Percentiles rank a stretch among this genome's conserved stretches.
phyloP scores from a whole-genome alignment of 30 jellyfish, hydroid and myxozoan species.

The Aurelia aurita region DNA sequence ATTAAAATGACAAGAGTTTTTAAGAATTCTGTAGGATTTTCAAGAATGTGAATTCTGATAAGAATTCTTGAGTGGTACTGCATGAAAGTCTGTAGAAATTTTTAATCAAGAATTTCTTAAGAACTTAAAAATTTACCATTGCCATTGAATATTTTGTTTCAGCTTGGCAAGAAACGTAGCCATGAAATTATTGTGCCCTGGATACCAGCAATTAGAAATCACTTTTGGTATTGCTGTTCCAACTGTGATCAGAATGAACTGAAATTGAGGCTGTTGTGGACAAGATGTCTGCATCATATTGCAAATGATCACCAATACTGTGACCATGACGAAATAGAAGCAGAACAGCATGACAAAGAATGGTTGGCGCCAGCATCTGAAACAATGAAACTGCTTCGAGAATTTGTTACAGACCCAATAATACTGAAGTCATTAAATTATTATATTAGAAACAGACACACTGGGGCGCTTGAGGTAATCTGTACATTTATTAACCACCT shows the following conservation, averaged over 20 bases:
- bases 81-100: too few species aligned
- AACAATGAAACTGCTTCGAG: conserved; percentile 4
- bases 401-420: neutral
- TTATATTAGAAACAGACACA: conserved; percentile 3
- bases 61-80: too few species aligned
- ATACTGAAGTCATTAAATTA: neutral
- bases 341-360: conserved; percentile 1
- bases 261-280: conserved; percentile 6
- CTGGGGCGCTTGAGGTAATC: conserved; percentile 9
- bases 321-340: neutral
- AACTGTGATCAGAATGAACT: conserved; percentile 1
- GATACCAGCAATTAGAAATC: too few species aligned
- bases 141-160: too few species aligned
- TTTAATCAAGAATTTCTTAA: too few species aligned
- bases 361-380: neutral
- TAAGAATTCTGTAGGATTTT: too few species aligned
- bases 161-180: too few species aligned
- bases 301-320: conserved; percentile 4
- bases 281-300: conserved; percentile 9
- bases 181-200: too few species aligned
- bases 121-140: too few species aligned
- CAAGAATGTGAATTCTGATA: too few species aligned
- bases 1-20: too few species aligned
- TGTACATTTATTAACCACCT: too few species aligned
- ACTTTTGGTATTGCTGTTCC: conserved; percentile 18